These are phyloP conservation scores for Bellardia bayeri DNA, from an alignment of 2,888 invertebrate species.

Conservation along the genomic window DNA sequence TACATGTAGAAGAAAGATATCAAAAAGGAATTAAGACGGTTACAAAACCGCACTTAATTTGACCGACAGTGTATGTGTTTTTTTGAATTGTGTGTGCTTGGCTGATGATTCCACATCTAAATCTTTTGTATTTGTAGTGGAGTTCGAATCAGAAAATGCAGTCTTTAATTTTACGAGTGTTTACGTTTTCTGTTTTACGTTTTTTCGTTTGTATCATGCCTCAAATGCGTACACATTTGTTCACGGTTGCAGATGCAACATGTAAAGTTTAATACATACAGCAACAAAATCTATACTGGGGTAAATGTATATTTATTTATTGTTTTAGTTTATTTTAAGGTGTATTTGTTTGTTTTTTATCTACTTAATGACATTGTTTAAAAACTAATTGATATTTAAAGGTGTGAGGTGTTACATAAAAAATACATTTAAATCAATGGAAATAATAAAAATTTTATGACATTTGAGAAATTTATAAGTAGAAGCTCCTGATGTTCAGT, in stretches of 20 bases:
- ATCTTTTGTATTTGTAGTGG: neutral
- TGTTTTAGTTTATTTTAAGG: neutral
- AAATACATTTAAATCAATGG: neutral
- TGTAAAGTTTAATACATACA: neutral
- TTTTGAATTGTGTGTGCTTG: conserved; percentile 1
- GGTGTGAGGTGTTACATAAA: conserved; percentile 3
- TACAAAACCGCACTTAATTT: too few species aligned
- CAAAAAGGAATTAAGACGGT: too few species aligned
- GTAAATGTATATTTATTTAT: neutral
- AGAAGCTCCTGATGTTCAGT: too few species aligned
- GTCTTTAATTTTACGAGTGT: conserved; percentile 36
- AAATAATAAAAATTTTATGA: too few species aligned
- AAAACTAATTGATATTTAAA: conserved; percentile 30
- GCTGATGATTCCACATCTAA: neutral
- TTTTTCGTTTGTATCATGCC: conserved; percentile 10
- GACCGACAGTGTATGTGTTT: too few species aligned
- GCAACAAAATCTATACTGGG: neutral
- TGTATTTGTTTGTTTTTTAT: neutral
- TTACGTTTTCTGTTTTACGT: too few species aligned
- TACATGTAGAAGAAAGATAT: too few species aligned
- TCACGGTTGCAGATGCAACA: neutral
- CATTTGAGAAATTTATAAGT: too few species aligned
- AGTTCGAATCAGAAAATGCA: neutral
- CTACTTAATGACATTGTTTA: neutral
- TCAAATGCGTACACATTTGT: conserved; percentile 2